Conservation (phyloP, 2,113 vertebrate genomes). For the Aegotheles bennettii region DNA sequence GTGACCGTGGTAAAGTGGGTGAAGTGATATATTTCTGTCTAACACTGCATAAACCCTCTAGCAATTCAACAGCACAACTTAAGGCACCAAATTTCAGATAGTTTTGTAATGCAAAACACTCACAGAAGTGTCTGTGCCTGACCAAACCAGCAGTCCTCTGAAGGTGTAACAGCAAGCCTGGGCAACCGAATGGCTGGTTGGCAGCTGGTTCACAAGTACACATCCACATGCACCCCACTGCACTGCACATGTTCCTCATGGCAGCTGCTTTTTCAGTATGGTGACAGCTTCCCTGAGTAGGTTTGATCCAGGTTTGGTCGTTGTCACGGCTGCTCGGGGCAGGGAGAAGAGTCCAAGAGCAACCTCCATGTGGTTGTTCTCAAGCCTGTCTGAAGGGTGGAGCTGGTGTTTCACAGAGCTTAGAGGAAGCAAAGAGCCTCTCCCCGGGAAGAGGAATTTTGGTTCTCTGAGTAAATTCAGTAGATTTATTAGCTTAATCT, state of each 20-base stretch:
- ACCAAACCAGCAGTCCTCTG: not conserved
- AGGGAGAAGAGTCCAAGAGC: not conserved
- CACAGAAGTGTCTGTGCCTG: fast-evolving
- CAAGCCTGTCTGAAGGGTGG: not conserved
- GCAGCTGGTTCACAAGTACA: not conserved
- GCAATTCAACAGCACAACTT: not conserved
- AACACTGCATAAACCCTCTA: not conserved
- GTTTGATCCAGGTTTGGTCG: not conserved
- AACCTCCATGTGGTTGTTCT: fast-evolving
- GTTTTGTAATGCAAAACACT: not conserved
- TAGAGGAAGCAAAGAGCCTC: not conserved
- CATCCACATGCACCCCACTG: fast-evolving
- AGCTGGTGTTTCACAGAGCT: not conserved
- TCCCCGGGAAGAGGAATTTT: not conserved
- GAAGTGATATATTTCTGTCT: not conserved
- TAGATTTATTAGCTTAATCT: not conserved
- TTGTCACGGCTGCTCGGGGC: not conserved
- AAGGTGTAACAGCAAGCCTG: not conserved
- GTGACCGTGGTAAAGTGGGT: not conserved
- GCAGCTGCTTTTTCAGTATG: not conserved
- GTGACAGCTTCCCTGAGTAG: not conserved
- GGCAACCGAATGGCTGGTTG: not conserved
- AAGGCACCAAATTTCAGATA: not conserved
- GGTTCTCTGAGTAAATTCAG: not conserved
- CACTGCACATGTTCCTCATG: not conserved